A percentile compares a stretch with the other conserved stretches of the same genome.
Conservation (phyloP, 2,113 vertebrate genomes). For the Leucoraja erinaceus region DNA sequence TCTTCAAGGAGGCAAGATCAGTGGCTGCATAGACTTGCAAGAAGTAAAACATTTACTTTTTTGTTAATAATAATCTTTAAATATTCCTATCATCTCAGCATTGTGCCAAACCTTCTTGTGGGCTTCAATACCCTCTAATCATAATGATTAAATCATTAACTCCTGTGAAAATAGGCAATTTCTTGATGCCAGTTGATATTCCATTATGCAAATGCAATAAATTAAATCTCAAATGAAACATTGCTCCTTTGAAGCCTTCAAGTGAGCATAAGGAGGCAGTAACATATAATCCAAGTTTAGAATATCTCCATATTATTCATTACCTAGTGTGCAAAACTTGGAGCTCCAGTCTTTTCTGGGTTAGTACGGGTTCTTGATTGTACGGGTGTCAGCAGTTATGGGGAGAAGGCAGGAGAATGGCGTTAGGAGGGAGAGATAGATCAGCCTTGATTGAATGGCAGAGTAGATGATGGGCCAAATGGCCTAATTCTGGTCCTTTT, state of each 20-base stretch:
- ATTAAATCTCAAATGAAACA: not conserved
- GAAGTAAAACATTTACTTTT: not conserved
- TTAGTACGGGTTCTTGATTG: no score
- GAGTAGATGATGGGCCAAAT: no score
- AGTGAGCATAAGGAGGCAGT: not conserved
- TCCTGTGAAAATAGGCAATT: not conserved
- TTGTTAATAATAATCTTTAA: not conserved
- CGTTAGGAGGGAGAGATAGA: no score
- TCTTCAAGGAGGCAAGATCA: not conserved
- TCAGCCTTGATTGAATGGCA: no score
- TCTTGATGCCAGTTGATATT: not conserved
- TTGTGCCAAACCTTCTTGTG: not conserved
- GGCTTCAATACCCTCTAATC: not conserved
- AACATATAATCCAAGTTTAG: not conserved
- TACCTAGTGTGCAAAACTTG: no score
- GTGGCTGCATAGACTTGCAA: not conserved
- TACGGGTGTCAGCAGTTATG: no score
- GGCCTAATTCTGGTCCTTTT: no score
- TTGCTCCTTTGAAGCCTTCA: not conserved
- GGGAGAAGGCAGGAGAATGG: no score
- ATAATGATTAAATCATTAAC: not conserved
- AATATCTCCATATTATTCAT: not conserved
- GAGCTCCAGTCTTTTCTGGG: no score
- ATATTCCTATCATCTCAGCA: not conserved
- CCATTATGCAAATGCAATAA: not conserved